A percentile compares a stretch with the other conserved stretches of the same genome.
Conservation (phyloP, 2,113 vertebrate genomes). For the Otus sunia region DNA sequence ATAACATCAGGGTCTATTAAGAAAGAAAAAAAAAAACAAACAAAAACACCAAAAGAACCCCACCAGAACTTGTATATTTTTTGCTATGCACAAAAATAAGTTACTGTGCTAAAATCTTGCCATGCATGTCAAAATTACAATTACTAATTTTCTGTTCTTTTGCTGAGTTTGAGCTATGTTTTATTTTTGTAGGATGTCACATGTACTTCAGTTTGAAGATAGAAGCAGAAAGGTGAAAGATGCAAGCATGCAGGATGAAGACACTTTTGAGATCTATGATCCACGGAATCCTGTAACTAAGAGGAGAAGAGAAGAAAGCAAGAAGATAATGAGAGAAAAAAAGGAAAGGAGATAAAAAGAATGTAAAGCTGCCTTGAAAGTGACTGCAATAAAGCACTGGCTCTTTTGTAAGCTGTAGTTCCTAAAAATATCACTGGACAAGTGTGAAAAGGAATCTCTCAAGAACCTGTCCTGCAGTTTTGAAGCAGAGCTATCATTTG, state of each 20-base stretch:
- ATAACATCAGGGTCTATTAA: neutral
- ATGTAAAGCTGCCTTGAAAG: conserved; percentile 12
- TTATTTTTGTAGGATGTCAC: conserved; percentile 86
- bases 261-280: conserved; percentile 98
- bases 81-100: neutral
- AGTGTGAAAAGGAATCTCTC: conserved; percentile 63
- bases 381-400: conserved; percentile 24
- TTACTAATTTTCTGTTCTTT: neutral
- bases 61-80: neutral
- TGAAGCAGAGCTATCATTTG: conserved; percentile 56
- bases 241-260: conserved; percentile 93
- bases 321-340: conserved; percentile 95
- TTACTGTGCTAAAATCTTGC: neutral
- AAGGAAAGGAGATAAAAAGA: conserved; percentile 84
- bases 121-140: neutral
- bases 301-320: conserved; percentile 94
- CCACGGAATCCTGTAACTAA: conserved; percentile 97
- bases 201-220: conserved; percentile 96
- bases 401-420: conserved; percentile 13
- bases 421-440: conserved; percentile 39
- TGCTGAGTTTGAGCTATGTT: neutral
- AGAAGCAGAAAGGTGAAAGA: conserved; percentile 96
- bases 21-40: neutral
- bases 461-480: conserved; percentile 62
- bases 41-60: accelerated